A percentile compares a stretch with the other conserved stretches of the same genome.
Conservation (phyloP, 1,140 invertebrate genomes). For the Caenorhabditis briggsae region DNA sequence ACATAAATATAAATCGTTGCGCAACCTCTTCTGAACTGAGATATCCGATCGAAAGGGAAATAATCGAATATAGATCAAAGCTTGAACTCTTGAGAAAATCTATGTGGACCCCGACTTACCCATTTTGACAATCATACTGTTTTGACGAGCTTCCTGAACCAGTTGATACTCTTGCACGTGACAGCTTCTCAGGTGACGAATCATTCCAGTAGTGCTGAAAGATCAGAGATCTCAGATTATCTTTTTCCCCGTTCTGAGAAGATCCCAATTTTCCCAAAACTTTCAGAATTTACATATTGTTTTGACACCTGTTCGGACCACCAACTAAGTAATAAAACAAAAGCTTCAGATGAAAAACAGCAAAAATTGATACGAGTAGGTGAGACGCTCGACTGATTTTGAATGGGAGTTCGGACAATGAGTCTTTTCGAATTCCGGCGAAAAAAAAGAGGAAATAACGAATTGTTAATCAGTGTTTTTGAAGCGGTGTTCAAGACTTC, state of each 20-base stretch:
- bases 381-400: conserved; percentile 46
- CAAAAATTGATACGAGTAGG: conserved; percentile 7
- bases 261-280: neutral
- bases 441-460: neutral
- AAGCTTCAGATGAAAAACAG: conserved; percentile 4
- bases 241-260: too few species aligned
- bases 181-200: conserved; percentile 66
- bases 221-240: neutral
- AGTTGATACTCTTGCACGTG: conserved; percentile 67
- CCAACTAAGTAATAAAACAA: neutral
- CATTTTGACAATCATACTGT: conserved; percentile 62
- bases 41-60: neutral
- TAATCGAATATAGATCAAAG: neutral
- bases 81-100: neutral
- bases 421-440: neutral
- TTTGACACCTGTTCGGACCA: conserved; percentile 14
- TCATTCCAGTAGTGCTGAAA: conserved; percentile 69
- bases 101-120: conserved; percentile 19
- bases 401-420: neutral
- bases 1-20: conserved; percentile 38
- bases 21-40: conserved; percentile 34
- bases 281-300: conserved; percentile 6
- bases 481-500: conserved; percentile 37
- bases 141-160: conserved; percentile 66
- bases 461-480: conserved; percentile 51